These are phyloP conservation scores for Pemphigus obesinymphae DNA, from an alignment of 1,140 invertebrate genomes.

Conservation along the genomic window DNA sequence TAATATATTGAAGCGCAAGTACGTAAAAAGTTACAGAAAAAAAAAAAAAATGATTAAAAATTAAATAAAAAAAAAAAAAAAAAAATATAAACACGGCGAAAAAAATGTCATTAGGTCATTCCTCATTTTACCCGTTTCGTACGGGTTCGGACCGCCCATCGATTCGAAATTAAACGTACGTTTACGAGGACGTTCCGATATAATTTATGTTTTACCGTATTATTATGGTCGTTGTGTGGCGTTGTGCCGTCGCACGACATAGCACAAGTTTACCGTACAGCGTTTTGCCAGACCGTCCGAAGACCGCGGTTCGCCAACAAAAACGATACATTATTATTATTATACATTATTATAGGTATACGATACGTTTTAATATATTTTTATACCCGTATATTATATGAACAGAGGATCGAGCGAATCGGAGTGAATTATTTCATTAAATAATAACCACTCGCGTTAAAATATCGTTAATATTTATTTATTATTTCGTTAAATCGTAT, in stretches of 20 bases:
- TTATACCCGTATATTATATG: no score
- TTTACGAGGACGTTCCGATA: not conserved
- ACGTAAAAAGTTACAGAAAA: no score
- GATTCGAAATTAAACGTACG: not conserved
- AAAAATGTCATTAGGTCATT: not conserved
- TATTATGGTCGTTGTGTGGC: not conserved
- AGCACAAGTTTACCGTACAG: not conserved
- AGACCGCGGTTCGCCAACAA: not conserved
- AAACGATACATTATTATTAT: no score
- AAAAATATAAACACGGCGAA: not conserved
- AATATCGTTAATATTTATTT: conserved; percentile 6
- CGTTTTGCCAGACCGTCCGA: not conserved
- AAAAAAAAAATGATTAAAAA: no score
- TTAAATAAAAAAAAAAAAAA: not conserved
- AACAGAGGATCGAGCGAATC: not conserved
- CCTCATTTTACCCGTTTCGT: not conserved
- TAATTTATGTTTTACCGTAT: not conserved
- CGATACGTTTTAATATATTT: no score
- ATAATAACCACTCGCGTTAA: not conserved
- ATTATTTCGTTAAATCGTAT: not conserved
- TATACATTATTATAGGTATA: not conserved
- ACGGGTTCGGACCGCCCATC: not conserved
- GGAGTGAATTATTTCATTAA: not conserved
- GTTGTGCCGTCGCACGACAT: not conserved
- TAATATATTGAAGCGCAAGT: no score